Percentiles rank a stretch among this genome's conserved stretches.
Conservation (phyloP, 1,140 invertebrate species). For the Drosophila pectinifera region DNA sequence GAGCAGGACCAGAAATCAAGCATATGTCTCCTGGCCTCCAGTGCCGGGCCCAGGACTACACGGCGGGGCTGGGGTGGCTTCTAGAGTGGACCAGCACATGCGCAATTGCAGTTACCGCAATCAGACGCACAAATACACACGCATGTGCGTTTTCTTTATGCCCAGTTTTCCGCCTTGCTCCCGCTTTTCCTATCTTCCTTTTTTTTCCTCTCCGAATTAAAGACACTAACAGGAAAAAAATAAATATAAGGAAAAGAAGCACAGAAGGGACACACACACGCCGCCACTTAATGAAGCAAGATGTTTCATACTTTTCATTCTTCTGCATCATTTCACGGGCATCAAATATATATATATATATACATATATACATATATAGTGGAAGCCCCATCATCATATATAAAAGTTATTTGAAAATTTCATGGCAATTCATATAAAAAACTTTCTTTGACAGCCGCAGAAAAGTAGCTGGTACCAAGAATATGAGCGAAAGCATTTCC, state of each 20-base stretch:
- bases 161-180: not conserved
- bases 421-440: constrained; percentile 60
- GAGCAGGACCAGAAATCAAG: constrained; percentile 16
- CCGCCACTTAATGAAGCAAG: constrained; percentile 52
- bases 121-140: constrained; percentile 35
- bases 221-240: constrained; percentile 20
- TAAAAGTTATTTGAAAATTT: constrained; percentile 61
- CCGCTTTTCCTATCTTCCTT: not conserved
- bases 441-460: constrained; percentile 54
- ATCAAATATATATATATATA: not conserved
- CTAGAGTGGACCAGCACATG: constrained; percentile 53
- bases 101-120: constrained; percentile 58
- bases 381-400: constrained; percentile 20
- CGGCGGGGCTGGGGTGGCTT: not conserved
- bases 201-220: constrained; percentile 34
- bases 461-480: constrained; percentile 32
- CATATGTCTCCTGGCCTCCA: constrained; percentile 45
- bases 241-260: not conserved
- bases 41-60: constrained; percentile 1
- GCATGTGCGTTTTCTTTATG: constrained; percentile 43
- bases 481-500: constrained; percentile 6
- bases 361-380: not conserved
- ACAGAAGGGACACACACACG: constrained; percentile 35
- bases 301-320: constrained; percentile 60
- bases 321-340: constrained; percentile 46